Evolutionary conservation across 2,797 vertebrate species (phyloP), one percentile per base, ranked within the genome.

Genomic region (Bovichtus variegatus): DNA sequence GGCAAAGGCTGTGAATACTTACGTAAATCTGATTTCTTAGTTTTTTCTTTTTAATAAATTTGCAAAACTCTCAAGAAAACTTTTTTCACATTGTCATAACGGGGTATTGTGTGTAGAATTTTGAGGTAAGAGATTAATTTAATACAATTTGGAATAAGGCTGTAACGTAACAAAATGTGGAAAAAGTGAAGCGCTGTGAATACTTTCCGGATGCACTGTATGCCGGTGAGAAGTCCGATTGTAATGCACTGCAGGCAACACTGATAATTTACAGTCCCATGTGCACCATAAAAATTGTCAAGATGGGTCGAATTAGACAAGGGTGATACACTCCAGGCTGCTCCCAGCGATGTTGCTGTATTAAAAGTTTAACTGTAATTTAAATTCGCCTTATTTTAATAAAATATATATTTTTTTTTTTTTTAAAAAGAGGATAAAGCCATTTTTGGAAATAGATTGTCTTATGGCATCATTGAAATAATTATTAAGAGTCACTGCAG

Each of bases 211-310:
- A n/a, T n/a, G n/a, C n/a, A n/a, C n/a, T n/a, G n/a, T n/a, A 55
- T 27, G 6, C 41, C 16, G 23, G 34, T 3, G 19, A 78, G 23
- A 43, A 29, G 36, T 34, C 34, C 13, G 36, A 65, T 53, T 69
- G 11, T 57, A 54, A 78, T 25, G 50, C 40, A 68, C 55, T 8
- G 41, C 10, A 66, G 58, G 23, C 25, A 13, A 57, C 18, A 27
- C n/a, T 19, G 21, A 61, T 46, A 46, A 54, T 76, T 6, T 13
- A 59, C 9, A 47, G 38, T 40, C 12, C 4, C 7, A 16, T 58
- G 15, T 43, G 6, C 16, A 67, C 36, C 0, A 16, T 44, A 75
- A 70, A 80, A 47, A 25, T 71, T 23, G 68, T 47, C 16, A 25
- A 60, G 47, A 31, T 23, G 3, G 6, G 23, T 53, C 47, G 65